Evolutionary conservation across 1,140 invertebrate genomes (phyloP), one percentile per base, ranked within the genome.

Genomic region (Neuroterus valhalla): DNA sequence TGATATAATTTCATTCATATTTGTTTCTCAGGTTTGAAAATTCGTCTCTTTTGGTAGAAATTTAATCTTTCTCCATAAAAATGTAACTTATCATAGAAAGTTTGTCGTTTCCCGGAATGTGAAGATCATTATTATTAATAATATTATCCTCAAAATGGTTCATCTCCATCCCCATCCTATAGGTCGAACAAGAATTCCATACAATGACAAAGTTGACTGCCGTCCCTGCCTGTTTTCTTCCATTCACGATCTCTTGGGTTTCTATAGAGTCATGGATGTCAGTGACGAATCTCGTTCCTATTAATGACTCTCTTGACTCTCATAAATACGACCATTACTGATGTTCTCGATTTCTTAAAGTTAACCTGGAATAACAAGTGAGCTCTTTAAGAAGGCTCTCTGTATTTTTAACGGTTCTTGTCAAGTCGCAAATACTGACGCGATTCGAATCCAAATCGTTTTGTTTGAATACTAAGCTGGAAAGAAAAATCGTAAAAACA

Each of bases 31-130:
- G 86, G 86, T 87, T 80, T 69, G 78, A 74, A 70, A 69, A 52
- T 38, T 77, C 78, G 86, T 86, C 86, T 86, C 79, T 78, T 62
- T 73, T 74, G 68, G 74, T n/a, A n/a, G n/a, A n/a, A n/a, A n/a
- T n/a, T n/a, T n/a, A n/a, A n/a, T n/a, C n/a, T n/a, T n/a, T n/a
- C n/a, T n/a, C n/a, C n/a, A n/a, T n/a, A n/a, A n/a, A n/a, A n/a
- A n/a, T n/a, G n/a, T n/a, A n/a, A n/a, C n/a, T n/a, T n/a, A n/a
- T n/a, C n/a, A n/a, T n/a, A n/a, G n/a, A n/a, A n/a, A n/a, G n/a
- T n/a, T n/a, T n/a, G n/a, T n/a, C n/a, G n/a, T n/a, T n/a, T n/a
- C n/a, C n/a, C n/a, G n/a, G n/a, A n/a, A n/a, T n/a, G n/a, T n/a
- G n/a, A n/a, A n/a, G n/a, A n/a, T n/a, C n/a, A n/a, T n/a, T n/a